These are phyloP conservation scores for Petrolisthes manimaculis DNA, from an alignment of 2,888 invertebrate species.

Conservation along the genomic window DNA sequence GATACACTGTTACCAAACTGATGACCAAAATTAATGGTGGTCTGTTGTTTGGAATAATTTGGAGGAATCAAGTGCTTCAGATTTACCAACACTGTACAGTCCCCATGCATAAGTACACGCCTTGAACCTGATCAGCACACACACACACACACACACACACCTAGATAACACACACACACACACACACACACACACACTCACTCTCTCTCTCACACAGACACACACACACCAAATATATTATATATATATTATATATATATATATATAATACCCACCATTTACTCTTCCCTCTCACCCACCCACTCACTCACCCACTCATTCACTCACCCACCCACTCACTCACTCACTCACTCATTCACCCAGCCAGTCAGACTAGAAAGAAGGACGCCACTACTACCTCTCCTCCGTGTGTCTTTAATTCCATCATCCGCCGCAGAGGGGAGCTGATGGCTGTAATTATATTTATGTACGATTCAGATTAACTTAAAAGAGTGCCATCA, in stretches of 20 bases:
- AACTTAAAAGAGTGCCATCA: constrained; percentile 8
- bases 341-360: neutral
- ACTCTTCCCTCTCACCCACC: too few species aligned
- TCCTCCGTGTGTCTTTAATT: constrained; percentile 14
- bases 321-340: neutral
- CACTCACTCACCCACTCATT: too few species aligned
- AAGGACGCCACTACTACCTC: neutral
- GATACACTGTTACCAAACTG: too few species aligned
- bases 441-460: constrained; percentile 15
- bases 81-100: too few species aligned
- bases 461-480: constrained; percentile 18
- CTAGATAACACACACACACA: neutral
- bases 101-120: neutral
- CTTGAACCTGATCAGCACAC: neutral
- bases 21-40: too few species aligned
- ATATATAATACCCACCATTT: too few species aligned
- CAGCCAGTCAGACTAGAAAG: neutral
- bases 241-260: too few species aligned
- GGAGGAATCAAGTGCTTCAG: too few species aligned
- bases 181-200: neutral
- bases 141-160: neutral
- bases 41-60: too few species aligned
- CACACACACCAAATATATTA: too few species aligned
- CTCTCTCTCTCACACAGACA: neutral
- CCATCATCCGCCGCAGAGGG: constrained; percentile 7